These are phyloP conservation scores for Cheumatopsyche charites DNA, from an alignment of 1,140 invertebrate genomes.

Conservation along the genomic window DNA sequence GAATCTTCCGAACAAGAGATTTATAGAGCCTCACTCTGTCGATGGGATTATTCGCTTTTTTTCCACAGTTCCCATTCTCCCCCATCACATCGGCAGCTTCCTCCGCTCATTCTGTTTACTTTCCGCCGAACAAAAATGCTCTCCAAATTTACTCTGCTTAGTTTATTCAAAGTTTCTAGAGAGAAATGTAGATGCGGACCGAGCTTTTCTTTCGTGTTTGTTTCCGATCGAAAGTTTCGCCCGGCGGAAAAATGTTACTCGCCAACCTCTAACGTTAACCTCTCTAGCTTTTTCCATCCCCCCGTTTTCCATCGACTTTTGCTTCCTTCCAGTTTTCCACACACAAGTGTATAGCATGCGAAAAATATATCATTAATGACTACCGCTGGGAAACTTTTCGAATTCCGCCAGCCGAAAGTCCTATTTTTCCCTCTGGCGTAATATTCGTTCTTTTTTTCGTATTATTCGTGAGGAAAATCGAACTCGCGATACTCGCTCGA, in stretches of 20 bases:
- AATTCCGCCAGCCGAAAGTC: background rate
- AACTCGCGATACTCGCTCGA: too few species aligned
- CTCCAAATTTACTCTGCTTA: constrained; percentile 17
- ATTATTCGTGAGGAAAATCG: too few species aligned
- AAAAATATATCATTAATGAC: constrained; percentile 18
- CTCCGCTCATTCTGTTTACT: constrained; percentile 4
- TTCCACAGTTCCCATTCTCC: background rate
- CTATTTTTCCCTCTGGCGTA: background rate
- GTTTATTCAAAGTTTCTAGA: constrained; percentile 19
- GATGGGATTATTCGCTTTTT: background rate
- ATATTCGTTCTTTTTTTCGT: too few species aligned
- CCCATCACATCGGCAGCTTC: background rate
- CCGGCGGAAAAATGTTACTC: constrained; percentile 14
- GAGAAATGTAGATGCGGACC: background rate
- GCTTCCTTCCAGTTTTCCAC: background rate
- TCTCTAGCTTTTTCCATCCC: background rate
- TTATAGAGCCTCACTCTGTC: too few species aligned
- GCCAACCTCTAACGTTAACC: background rate
- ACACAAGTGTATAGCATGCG: background rate
- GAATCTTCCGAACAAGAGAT: too few species aligned
- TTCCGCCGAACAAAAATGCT: constrained; percentile 22
- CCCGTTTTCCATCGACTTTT: background rate
- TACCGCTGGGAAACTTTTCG: constrained; percentile 7
- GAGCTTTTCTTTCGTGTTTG: constrained; percentile 26
- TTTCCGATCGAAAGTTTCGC: constrained; percentile 24